Evolutionary conservation across 92 coral and sea anemone genomes (phyloP), one percentile per base, ranked within the genome.

Genomic region (Hydrozoanthus gracilis): DNA sequence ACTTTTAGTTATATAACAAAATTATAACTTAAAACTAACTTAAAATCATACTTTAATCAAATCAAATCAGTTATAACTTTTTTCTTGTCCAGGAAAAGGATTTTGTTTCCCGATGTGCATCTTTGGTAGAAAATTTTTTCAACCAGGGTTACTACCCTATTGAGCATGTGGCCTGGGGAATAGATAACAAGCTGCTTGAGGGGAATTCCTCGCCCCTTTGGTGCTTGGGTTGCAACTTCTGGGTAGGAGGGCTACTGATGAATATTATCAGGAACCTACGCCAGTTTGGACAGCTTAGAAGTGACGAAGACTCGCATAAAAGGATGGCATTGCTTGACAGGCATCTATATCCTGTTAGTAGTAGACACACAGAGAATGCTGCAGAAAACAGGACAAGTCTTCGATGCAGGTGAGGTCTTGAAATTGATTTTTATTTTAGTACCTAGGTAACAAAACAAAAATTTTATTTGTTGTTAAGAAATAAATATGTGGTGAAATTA

Each of bases 141-240:
- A 87, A 88, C 48, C 91, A 93, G 72, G 91, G 93, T 10, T 94
- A 87, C 65, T 94, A 94, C 68, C 95, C 95, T 10, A 51, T 91
- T 48, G 98, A 94, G 71, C 98, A 94, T 82, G 71, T 94, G 39
- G 95, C 98, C 9, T 94, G 98, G 98, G 94, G 94, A 48, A 87
- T 77, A 61, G 98, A 94, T 83, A 83, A 80, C 69, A 92, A 93
- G 86, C 13, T 94, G 44, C 82, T 93, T 9, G 86, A 67, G 49
- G 98, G 98, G 6, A 89, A 84, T 15, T 88, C 94, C 54, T 77
- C 64, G 11, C 71, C 68, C 47, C 77, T 94, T 44, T 94, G 95
- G 95, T 87, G 75, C 47, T 27, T 87, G 18, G 88, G 88, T 44
- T 86, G 92, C 14, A 83, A 88, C 45, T 87, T 89, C 76, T 94